phyloP scores from a whole-genome alignment of 2,888 invertebrate genomes.

The Rutpela maculata region DNA sequence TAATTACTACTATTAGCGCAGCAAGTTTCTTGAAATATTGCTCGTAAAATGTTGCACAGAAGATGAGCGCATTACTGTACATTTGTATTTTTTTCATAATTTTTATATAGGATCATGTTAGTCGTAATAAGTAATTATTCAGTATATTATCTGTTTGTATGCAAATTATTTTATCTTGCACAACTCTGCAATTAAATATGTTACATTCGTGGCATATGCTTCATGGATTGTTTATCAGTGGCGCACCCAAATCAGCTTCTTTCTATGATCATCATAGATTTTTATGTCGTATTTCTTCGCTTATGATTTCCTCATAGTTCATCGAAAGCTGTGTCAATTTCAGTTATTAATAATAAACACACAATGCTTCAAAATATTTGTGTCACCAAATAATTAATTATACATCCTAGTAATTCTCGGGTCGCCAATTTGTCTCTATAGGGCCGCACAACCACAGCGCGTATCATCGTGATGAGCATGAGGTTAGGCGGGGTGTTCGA shows the following conservation, averaged over 20 bases:
- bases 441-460: no score
- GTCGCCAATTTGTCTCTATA: no score
- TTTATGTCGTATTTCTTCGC: no score
- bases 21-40: conserved; percentile 34
- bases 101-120: conserved; percentile 12
- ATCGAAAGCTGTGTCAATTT: no score
- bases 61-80: conserved; percentile 30
- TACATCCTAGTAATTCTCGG: no score
- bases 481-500: no score
- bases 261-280: background rate
- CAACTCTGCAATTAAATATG: conserved; percentile 27
- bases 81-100: conserved; percentile 20
- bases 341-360: no score
- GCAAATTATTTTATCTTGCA: conserved; percentile 35
- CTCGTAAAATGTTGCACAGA: conserved; percentile 12
- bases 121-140: conserved; percentile 35
- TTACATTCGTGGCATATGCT: conserved; percentile 18
- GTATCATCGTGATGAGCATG: no score
- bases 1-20: conserved; percentile 28
- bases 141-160: conserved; percentile 35
- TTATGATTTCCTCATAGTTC: no score
- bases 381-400: no score
- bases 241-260: conserved; percentile 1
- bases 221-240: conserved; percentile 12
- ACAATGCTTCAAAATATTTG: no score